Percentiles rank a stretch among this genome's conserved stretches.
These are phyloP conservation scores for Pelagia noctiluca DNA, from an alignment of 30 jellyfish, hydroid and myxozoan genomes.

Conservation along the genomic window DNA sequence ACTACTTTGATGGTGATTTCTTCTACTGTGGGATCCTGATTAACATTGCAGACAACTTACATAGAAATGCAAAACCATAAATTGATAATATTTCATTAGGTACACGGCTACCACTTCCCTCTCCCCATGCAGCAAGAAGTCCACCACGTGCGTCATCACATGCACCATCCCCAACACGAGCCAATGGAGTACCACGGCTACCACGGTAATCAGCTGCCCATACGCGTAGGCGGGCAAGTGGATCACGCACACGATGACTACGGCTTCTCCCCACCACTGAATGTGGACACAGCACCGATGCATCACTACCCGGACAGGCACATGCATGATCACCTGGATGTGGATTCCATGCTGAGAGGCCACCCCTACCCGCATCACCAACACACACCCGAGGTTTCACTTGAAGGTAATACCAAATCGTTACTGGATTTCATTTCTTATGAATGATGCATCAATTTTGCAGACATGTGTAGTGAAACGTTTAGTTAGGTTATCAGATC, in stretches of 20 bases:
- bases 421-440: too few species aligned
- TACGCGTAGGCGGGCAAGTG: constrained; percentile 19
- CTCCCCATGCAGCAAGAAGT: constrained; percentile 50
- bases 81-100: too few species aligned
- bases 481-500: too few species aligned
- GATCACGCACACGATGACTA: constrained; percentile 55
- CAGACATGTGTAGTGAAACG: too few species aligned
- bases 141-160: constrained; percentile 73
- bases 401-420: too few species aligned
- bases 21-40: too few species aligned
- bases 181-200: constrained; percentile 21
- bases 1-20: too few species aligned
- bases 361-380: constrained; percentile 63
- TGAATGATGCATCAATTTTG: too few species aligned
- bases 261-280: constrained; percentile 62
- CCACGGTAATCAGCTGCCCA: constrained; percentile 55
- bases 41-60: too few species aligned
- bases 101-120: constrained; percentile 50
- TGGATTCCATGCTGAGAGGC: constrained; percentile 52
- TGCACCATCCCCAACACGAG: constrained; percentile 56
- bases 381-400: constrained; percentile 59
- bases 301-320: constrained; percentile 70
- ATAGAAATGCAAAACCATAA: too few species aligned
- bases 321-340: constrained; percentile 55
- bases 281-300: constrained; percentile 79